phyloP scores from a whole-genome alignment of 2,113 vertebrate species.

The Cavia porcellus region DNA sequence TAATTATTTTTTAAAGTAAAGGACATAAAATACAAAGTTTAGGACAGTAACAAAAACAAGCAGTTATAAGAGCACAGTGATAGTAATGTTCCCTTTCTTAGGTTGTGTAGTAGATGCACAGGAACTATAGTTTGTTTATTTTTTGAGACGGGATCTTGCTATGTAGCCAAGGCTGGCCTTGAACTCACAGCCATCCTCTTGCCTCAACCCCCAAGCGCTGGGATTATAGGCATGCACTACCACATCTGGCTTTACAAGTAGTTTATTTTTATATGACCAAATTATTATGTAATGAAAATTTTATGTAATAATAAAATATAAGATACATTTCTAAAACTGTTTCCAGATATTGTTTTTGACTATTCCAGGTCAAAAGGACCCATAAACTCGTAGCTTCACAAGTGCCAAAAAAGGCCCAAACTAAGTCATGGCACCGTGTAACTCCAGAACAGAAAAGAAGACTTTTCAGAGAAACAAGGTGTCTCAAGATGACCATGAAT shows the following conservation, averaged over 20 bases:
- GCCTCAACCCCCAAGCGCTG: background rate
- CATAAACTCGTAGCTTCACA: background rate
- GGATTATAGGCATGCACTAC: background rate
- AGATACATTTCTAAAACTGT: background rate
- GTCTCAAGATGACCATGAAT: background rate
- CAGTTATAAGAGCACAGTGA: background rate
- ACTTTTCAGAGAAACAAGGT: background rate
- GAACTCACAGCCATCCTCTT: background rate
- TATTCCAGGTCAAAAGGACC: background rate
- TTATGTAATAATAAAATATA: background rate
- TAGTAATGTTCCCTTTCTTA: background rate
- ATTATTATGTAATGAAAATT: slow-evolving; percentile 15
- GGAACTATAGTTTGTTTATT: background rate
- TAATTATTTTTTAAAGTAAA: background rate
- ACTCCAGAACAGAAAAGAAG: background rate
- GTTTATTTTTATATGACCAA: slow-evolving; percentile 2
- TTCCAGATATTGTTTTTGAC: background rate
- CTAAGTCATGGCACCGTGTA: background rate
- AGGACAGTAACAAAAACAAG: background rate
- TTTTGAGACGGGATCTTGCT: background rate
- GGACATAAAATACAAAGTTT: background rate
- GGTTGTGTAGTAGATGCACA: background rate
- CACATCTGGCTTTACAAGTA: background rate
- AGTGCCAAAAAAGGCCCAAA: background rate
- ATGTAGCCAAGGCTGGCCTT: background rate